These are phyloP conservation scores for Corythoichthys intestinalis DNA, from an alignment of 2,113 vertebrate genomes.

Conservation along the genomic window DNA sequence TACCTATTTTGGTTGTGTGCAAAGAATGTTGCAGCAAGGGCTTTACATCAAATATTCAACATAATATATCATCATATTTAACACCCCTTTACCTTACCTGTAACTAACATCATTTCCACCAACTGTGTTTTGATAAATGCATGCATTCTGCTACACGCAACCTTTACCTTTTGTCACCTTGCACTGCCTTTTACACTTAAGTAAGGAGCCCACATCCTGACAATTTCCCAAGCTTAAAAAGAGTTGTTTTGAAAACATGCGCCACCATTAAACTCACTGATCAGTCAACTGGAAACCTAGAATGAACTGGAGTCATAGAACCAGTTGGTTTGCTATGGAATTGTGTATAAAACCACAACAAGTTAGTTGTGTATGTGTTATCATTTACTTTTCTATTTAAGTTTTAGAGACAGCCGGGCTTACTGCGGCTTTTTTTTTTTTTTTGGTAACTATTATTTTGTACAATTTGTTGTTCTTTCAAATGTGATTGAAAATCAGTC, in stretches of 20 bases:
- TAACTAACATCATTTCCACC: not conserved
- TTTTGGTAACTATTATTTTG: not conserved
- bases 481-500: not conserved
- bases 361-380: not conserved
- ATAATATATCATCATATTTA: not conserved
- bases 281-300: slow-evolving; percentile 26
- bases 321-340: not conserved
- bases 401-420: not conserved
- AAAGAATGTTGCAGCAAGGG: not conserved
- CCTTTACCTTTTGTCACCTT: slow-evolving; percentile 5
- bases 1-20: not conserved
- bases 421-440: not conserved
- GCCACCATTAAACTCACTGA: slow-evolving; percentile 50
- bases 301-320: not conserved
- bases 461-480: not conserved
- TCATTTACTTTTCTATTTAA: not conserved
- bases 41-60: not conserved
- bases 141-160: no score
- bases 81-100: no score
- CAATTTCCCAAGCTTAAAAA: slow-evolving; percentile 47
- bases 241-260: slow-evolving; percentile 55
- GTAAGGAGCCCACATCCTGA: slow-evolving; percentile 25
- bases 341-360: not conserved
- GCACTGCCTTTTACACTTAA: slow-evolving; percentile 8
- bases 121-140: no score